Evolutionary conservation across 2,797 vertebrate species (phyloP), one percentile per base, ranked within the genome.

Genomic region (Threskiornis aethiopicus): DNA sequence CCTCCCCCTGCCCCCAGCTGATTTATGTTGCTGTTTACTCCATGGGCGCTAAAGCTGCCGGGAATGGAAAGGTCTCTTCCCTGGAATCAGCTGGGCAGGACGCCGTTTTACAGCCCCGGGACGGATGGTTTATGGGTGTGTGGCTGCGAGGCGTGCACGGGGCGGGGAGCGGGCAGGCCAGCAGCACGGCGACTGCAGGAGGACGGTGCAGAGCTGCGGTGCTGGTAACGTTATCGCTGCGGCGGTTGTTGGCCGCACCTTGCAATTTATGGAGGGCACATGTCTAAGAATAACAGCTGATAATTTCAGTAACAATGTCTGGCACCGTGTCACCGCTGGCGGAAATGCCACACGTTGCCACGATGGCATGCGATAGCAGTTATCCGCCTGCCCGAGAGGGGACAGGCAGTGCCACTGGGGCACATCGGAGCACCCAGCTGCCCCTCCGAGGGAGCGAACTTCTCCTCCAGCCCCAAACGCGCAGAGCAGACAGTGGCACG

Each of bases 241-340:
- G 7, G 75, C 10, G 3, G 44, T 67, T 55, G 57, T 66, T 73
- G 80, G 81, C 81, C 3, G 2, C 44, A 57, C 66, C 76, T 61
- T 35, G 62, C 59, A 37, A 35, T 69, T 72, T 81, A 62, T 5
- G 26, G 78, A 89, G 26, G 57, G 65, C 72, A 57, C 55, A 2
- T 75, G 76, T 83, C 67, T 91, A 83, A 79, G 62, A 79, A 57
- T 66, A 79, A 57, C 67, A 76, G 58, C 62, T 72, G 77, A 72
- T 67, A 26, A 61, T 88, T 73, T 39, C 52, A 16, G 39, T 66
- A 67, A 61, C 78, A 28, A 57, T 49, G 69, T 28, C 37, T 33
- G 54, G 71, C 73, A 61, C 44, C 6, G 5, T 13, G n/a, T 54
- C 6, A 6, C 54, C 9, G 10, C 62, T 8, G n/a, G 42, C 14